phyloP scores from a whole-genome alignment of 2,113 vertebrate genomes.

The sheep (Ovis aries) region DNA sequence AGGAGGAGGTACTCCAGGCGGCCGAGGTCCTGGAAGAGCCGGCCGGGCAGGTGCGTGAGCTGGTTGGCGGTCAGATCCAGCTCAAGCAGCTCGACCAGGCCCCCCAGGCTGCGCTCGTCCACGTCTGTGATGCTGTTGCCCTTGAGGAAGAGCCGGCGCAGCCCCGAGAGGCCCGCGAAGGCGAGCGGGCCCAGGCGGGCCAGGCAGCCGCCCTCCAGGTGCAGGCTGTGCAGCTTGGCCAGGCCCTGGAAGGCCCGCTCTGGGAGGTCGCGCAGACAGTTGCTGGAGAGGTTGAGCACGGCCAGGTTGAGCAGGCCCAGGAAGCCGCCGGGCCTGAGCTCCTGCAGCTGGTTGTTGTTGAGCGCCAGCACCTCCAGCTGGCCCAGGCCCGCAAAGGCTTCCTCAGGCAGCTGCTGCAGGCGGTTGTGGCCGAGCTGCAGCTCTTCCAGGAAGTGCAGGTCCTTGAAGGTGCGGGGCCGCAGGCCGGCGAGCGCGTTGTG shows the following conservation, averaged over 20 bases:
- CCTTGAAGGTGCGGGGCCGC: conserved; percentile 89
- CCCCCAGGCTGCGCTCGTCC: conserved; percentile 87
- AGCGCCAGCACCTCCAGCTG: conserved; percentile 92
- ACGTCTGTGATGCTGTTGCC: conserved; percentile 85
- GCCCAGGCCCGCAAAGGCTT: conserved; percentile 89
- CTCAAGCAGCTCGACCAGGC: conserved; percentile 87
- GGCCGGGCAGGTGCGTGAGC: conserved; percentile 81
- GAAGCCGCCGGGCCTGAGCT: conserved; percentile 85
- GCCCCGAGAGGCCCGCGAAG: conserved; percentile 87
- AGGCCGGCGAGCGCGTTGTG: conserved; percentile 89
- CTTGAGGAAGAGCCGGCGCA: conserved; percentile 92
- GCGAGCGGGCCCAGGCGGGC: conserved; percentile 81
- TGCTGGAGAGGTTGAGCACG: conserved; percentile 92
- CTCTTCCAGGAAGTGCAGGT: conserved; percentile 94
- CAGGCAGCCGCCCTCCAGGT: conserved; percentile 92
- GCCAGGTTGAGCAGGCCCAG: conserved; percentile 88
- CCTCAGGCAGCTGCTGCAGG: conserved; percentile 84
- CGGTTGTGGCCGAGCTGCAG: conserved; percentile 90
- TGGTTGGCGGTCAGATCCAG: conserved; percentile 91
- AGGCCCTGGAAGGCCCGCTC: conserved; percentile 89
- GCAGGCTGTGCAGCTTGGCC: conserved; percentile 91
- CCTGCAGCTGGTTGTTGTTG: conserved; percentile 92
- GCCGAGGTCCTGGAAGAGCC: conserved; percentile 86
- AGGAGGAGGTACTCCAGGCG: conserved; percentile 93
- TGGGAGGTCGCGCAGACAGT: conserved; percentile 87